Base-by-base conservation (phyloP, 1,140 invertebrate genomes). In the Drosophila yakuba region DNA sequence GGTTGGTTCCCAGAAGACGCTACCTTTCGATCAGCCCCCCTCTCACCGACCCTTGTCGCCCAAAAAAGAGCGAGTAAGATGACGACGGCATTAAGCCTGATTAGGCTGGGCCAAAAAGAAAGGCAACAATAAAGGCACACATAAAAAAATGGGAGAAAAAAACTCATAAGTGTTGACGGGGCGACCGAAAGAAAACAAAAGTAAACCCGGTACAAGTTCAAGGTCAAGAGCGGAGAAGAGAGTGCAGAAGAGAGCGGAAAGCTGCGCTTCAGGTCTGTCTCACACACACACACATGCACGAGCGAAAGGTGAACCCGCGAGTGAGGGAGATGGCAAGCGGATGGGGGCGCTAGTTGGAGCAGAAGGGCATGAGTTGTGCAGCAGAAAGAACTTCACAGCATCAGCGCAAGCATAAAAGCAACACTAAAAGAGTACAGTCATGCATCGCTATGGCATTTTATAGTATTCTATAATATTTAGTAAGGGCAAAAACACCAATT, bases 191-290 rank as follows among this genome's bases (percentile, higher is more conserved):
- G 83, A 88, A 89, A 85, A 90, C 77, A 89, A 89, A 90, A 85
- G 85, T 90, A 90, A 90, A 81, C 85, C 78, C 77, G 85, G 48
- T 54, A 78, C 80, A 90, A 89, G 85, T 90, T 90, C 86, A 90
- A 90, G 86, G 82, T 90, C 86, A 91, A 90, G 84, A 88, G 83
- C 83, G 38, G 14, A 50, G 59, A 67, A 45, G 43, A 41, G 56
- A 63, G 56, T 17, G 15, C n/a, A 6, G 41, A 14, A 52, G 48
- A 23, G 48, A 62, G 64, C 64, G 28, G 45, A 76, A 78, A 67
- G 73, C 72, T 76, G 73, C 23, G 73, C 72, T 75, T 75, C 69
- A 45, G 74, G 77, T 74, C 74, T 68, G 60, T 23, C 60, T 44
- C 79, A 72, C 73, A 66, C 52, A 57, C 47, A 51, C 56, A 61